Percentiles rank a stretch among this genome's conserved stretches.
Conservation (phyloP, 2,797 vertebrate genomes). For the Phoxinus dragarum region DNA sequence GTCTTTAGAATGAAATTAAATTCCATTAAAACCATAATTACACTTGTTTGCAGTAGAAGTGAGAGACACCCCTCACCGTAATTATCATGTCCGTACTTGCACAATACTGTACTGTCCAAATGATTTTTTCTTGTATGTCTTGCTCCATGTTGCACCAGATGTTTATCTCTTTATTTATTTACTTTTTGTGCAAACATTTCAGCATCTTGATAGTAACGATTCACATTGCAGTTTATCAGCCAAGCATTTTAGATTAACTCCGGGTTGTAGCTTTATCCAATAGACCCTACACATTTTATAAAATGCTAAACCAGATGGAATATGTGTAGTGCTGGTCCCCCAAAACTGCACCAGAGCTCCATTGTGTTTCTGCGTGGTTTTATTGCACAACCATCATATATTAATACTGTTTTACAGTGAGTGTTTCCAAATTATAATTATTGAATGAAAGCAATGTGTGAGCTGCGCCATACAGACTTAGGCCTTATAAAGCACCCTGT, state of each 20-base stretch:
- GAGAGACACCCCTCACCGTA: neutral
- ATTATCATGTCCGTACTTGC: slow-evolving; percentile 18
- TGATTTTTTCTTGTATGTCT: neutral
- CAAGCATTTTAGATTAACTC: neutral
- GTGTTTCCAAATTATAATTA: slow-evolving; percentile 59
- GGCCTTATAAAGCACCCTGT: slow-evolving; percentile 43
- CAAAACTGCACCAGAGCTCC: slow-evolving; percentile 39
- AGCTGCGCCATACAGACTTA: slow-evolving; percentile 30
- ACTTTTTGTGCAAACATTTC: neutral
- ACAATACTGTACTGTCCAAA: neutral
- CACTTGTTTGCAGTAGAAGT: slow-evolving; percentile 38
- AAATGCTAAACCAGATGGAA: slow-evolving; percentile 51
- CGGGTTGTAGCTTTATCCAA: slow-evolving; percentile 15
- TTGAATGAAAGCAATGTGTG: slow-evolving; percentile 45
- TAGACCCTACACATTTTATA: slow-evolving; percentile 21
- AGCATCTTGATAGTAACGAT: neutral
- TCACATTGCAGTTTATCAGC: neutral
- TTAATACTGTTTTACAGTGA: slow-evolving; percentile 51
- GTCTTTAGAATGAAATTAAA: slow-evolving; percentile 24
- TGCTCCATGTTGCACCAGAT: neutral
- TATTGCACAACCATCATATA: slow-evolving; percentile 48
- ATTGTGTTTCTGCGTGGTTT: slow-evolving; percentile 52
- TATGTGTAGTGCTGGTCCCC: slow-evolving; percentile 22
- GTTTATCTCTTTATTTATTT: slow-evolving; percentile 7
- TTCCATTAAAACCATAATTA: slow-evolving; percentile 37